Evolutionary conservation across 2,888 invertebrate genomes (phyloP).

Genomic region (Tineola bisselliella): DNA sequence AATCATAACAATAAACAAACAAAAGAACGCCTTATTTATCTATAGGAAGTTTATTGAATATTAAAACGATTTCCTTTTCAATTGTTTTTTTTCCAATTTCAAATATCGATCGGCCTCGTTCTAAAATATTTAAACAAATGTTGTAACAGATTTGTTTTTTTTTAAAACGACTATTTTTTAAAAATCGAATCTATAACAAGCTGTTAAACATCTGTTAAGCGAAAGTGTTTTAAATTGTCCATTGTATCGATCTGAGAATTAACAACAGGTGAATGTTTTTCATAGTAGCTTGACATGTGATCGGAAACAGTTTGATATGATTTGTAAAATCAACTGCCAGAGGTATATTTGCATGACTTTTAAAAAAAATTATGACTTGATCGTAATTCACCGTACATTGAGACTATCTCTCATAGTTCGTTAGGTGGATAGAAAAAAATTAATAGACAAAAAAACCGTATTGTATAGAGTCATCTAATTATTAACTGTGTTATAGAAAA

Average conservation of each 20-base stretch:
- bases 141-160: not conserved
- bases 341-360: too few species aligned
- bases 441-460: too few species aligned
- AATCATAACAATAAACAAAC: slow-evolving; percentile 1
- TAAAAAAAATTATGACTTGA: too few species aligned
- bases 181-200: not conserved
- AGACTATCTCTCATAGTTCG: too few species aligned
- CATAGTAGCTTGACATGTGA: too few species aligned
- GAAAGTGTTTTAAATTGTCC: not conserved
- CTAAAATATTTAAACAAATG: not conserved
- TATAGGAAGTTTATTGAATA: slow-evolving; percentile 13
- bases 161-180: not conserved
- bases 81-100: not conserved
- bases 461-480: too few species aligned
- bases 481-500: too few species aligned
- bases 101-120: not conserved
- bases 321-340: too few species aligned
- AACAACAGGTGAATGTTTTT: not conserved
- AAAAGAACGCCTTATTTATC: slow-evolving; percentile 15
- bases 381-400: too few species aligned
- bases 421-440: too few species aligned
- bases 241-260: not conserved
- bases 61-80: slow-evolving; percentile 1
- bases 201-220: not conserved
- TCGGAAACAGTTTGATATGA: too few species aligned